Conservation (phyloP, 2,113 vertebrate genomes). For the Cairina moschata region DNA sequence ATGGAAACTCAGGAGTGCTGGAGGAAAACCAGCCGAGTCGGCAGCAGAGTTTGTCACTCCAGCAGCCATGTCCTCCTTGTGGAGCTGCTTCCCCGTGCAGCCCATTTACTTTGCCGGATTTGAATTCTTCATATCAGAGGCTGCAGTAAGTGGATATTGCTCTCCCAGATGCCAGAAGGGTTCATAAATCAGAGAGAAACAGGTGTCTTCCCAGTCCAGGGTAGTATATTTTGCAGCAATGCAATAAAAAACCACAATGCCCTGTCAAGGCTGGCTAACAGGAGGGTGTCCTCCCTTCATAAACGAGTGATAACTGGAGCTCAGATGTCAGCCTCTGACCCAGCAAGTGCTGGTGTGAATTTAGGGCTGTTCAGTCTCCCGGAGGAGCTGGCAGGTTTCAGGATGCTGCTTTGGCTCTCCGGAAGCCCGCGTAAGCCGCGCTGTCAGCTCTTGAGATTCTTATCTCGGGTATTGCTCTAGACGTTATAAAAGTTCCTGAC, state of each 20-base stretch:
- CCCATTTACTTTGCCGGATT: neutral
- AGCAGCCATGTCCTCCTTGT: neutral
- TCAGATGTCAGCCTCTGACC: constrained; percentile 50
- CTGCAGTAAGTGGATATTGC: constrained; percentile 11
- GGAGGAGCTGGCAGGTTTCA: neutral
- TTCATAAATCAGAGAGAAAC: constrained; percentile 58
- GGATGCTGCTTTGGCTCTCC: constrained; percentile 15
- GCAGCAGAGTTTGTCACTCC: neutral
- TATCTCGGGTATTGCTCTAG: neutral
- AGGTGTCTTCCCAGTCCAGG: constrained; percentile 50
- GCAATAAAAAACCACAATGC: constrained; percentile 29
- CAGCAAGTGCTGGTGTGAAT: constrained; percentile 29
- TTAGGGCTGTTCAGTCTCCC: neutral
- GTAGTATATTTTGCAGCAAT: constrained; percentile 23
- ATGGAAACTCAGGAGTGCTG: neutral
- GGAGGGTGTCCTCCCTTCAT: constrained; percentile 32
- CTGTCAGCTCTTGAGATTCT: constrained; percentile 47
- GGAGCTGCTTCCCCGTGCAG: neutral
- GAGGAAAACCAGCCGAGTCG: neutral
- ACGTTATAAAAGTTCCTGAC: constrained; percentile 6
- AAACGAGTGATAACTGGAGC: constrained; percentile 28
- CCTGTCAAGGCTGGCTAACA: constrained; percentile 24
- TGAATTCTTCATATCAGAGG: neutral
- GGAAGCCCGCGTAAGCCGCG: neutral
- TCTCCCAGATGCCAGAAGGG: constrained; percentile 18